Percentiles rank a stretch among this genome's conserved stretches.
Conservation (phyloP, 2,113 vertebrate genomes). For the Chaetura pelagica region DNA sequence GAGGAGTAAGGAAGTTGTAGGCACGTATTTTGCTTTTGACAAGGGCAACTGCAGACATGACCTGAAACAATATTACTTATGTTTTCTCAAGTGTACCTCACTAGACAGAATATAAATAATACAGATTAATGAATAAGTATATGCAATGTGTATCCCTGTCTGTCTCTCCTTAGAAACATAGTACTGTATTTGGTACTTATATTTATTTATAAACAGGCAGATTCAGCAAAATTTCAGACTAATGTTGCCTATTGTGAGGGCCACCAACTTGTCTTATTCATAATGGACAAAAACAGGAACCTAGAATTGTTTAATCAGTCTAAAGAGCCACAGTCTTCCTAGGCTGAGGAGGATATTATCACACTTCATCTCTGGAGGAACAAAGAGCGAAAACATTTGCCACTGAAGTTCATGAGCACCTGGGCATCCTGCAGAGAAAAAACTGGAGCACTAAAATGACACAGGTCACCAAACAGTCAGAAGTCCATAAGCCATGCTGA, state of each 20-base stretch:
- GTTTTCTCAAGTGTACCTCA: neutral
- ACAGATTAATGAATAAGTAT: neutral
- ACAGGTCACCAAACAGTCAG: neutral
- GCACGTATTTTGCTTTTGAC: neutral
- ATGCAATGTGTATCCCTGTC: neutral
- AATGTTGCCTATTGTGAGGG: neutral
- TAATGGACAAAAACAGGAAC: neutral
- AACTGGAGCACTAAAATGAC: neutral
- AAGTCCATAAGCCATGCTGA: neutral
- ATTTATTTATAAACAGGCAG: neutral
- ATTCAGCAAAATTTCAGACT: neutral
- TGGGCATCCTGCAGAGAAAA: rapidly evolving
- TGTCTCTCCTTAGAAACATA: neutral
- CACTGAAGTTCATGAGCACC: neutral
- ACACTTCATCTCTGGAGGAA: neutral
- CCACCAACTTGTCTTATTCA: neutral
- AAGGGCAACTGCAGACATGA: neutral
- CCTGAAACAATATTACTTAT: neutral
- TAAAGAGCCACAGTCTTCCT: neutral
- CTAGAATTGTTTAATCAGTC: neutral
- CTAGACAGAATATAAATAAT: neutral
- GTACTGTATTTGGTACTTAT: neutral
- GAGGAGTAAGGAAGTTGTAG: neutral
- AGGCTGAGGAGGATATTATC: neutral
- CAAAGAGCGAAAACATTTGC: rapidly evolving